Percentiles rank a stretch among this genome's conserved stretches.
phyloP scores from a whole-genome alignment of 2,797 vertebrate genomes.

The Gephyroberyx darwinii region DNA sequence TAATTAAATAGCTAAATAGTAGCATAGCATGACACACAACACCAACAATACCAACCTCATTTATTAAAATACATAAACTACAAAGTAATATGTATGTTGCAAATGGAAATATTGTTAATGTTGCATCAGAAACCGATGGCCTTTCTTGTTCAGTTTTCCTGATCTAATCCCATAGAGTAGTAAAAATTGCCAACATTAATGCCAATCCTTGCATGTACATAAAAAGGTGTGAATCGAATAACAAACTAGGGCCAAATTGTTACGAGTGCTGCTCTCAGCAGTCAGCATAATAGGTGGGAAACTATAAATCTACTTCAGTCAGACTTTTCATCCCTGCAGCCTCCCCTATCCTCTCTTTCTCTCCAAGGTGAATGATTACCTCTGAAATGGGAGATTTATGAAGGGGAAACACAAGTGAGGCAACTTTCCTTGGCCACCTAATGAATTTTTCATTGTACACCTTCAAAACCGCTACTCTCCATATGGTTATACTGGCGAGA shows the following conservation, averaged over 20 bases:
- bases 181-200: background rate
- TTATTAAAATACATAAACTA: too few species aligned
- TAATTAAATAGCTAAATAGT: too few species aligned
- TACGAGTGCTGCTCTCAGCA: constrained; percentile 16
- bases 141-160: too few species aligned
- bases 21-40: too few species aligned
- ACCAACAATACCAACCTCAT: too few species aligned
- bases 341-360: constrained; percentile 24
- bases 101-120: background rate
- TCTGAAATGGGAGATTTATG: constrained; percentile 58
- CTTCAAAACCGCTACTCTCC: constrained; percentile 37
- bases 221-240: constrained; percentile 13
- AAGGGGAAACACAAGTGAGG: constrained; percentile 38
- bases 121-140: background rate
- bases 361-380: constrained; percentile 53
- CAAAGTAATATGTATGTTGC: background rate
- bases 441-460: constrained; percentile 58
- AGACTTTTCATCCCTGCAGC: constrained; percentile 21
- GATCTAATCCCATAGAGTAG: too few species aligned
- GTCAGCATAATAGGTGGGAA: constrained; percentile 3
- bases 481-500: constrained; percentile 46
- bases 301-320: constrained; percentile 28
- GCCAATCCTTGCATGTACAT: background rate
- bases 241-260: constrained; percentile 21
- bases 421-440: constrained; percentile 33